A percentile compares a stretch with the other conserved stretches of the same genome.
Evolutionary conservation across 1,140 invertebrate species (phyloP).

Genomic region (Hylaeus volcanicus): DNA sequence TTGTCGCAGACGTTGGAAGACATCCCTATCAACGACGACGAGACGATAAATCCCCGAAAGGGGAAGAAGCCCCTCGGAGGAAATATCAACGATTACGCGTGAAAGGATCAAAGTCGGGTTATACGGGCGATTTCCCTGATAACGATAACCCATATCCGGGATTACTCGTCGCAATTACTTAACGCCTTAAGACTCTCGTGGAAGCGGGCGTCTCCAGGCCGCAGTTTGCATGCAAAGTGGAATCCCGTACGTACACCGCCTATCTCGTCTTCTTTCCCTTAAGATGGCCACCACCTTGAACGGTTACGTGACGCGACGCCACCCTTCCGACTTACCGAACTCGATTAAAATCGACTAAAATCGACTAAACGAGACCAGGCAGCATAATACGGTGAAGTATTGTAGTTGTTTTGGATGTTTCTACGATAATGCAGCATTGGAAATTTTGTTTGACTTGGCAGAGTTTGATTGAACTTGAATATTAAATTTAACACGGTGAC

Average conservation of each 20-base stretch:
- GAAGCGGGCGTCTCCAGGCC: slow-evolving; percentile 33
- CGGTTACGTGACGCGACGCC: slow-evolving; percentile 50
- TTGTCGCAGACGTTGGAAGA: not conserved
- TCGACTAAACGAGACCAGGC: slow-evolving; percentile 41
- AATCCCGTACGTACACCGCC: slow-evolving; percentile 22
- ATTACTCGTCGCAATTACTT: slow-evolving; percentile 75
- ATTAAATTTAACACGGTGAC: no score
- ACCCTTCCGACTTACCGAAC: slow-evolving; percentile 6
- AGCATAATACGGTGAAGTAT: no score
- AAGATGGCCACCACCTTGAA: slow-evolving; percentile 25
- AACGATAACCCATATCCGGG: slow-evolving; percentile 72
- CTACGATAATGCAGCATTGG: no score
- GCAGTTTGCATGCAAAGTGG: slow-evolving; percentile 72
- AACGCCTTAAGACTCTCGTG: slow-evolving; percentile 60
- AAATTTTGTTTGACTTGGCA: no score
- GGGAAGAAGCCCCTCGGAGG: not conserved
- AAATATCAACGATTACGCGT: slow-evolving; percentile 30
- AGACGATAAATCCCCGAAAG: not conserved
- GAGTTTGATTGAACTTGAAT: no score
- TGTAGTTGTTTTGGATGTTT: no score
- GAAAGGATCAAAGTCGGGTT: slow-evolving; percentile 14
- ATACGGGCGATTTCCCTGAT: slow-evolving; percentile 34
- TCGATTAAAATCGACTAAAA: slow-evolving; percentile 33
- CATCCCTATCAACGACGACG: not conserved
- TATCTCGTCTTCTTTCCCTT: not conserved